Evolutionary conservation across 2,113 vertebrate genomes (phyloP).

Genomic region (Drymodes brunneopygia): DNA sequence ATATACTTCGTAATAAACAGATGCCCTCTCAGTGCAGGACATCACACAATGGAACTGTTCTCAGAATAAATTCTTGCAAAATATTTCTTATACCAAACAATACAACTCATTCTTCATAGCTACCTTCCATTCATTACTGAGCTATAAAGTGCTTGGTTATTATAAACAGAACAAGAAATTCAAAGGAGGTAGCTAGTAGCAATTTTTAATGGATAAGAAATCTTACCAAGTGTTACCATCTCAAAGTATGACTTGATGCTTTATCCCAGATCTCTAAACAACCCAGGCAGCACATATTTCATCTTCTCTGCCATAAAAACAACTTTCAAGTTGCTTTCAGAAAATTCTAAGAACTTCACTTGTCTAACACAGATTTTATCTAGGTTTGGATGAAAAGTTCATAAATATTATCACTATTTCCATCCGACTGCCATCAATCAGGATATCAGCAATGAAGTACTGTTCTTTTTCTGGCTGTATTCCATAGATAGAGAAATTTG

Average conservation of each 20-base stretch:
- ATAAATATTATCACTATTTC: background rate
- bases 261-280: background rate
- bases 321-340: background rate
- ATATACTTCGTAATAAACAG: background rate
- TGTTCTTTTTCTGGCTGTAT: background rate
- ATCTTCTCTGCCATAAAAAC: background rate
- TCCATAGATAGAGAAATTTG: background rate
- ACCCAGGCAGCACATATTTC: background rate
- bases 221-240: background rate
- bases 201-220: background rate
- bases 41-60: background rate
- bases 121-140: constrained; percentile 11
- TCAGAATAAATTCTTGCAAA: background rate
- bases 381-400: background rate
- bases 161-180: constrained; percentile 18
- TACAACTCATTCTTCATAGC: background rate
- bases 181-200: constrained; percentile 39
- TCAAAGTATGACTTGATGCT: background rate
- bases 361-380: background rate
- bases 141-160: constrained; percentile 19
- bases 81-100: background rate
- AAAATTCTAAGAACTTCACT: background rate
- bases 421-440: background rate
- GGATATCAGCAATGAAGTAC: background rate
- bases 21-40: background rate